Base-by-base conservation (phyloP, 2,113 vertebrate species). In the Polyodon spathula region DNA sequence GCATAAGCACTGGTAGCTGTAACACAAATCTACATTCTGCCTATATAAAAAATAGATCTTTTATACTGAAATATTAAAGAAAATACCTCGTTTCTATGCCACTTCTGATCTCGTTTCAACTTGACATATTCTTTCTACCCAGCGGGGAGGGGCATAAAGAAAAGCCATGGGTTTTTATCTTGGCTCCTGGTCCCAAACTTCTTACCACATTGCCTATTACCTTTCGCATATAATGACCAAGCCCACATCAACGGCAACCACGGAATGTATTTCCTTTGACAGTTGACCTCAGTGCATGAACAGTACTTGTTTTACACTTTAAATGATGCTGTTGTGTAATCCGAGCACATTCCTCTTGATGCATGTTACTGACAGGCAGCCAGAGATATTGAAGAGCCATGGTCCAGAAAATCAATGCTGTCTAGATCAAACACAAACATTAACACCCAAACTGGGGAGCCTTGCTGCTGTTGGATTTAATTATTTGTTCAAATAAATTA, bases 381-480 rank as follows among this genome's bases (percentile, higher is more conserved):
- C 70, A 74, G 44, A 65, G 74, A 76, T 73, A 70, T 74, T 65
- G 67, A 64, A 54, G 71, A 76, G 75, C 71, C 68, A 71, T 76
- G 73, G 72, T 73, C 66, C 59, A 71, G 66, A 73, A 82, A 82
- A 82, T 85, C 81, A 66, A 83, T 85, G n/a, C n/a, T n/a, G 77
- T 62, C 66, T 72, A 71, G 72, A 66, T 70, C 69, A 68, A 10
- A n/a, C 11, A 12, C 46, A 46, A 60, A 61, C 40, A 65, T 39
- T 62, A 54, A 64, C 37, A 62, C 62, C 70, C 56, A 66, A 73
- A 72, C 56, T 15, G 44, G 71, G 58, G 37, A 14, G 11, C 65
- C 59, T 66, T 63, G 65, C 57, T 71, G 71, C 73, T 78, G n/a
- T 76, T 75, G 70, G 67, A 75, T 69, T 76, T 82, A 66, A 75